Percentiles rank a stretch among this genome's conserved stretches.
These are phyloP conservation scores for Drosophila niveifrons DNA, from an alignment of 2,888 invertebrate species.

Conservation along the genomic window DNA sequence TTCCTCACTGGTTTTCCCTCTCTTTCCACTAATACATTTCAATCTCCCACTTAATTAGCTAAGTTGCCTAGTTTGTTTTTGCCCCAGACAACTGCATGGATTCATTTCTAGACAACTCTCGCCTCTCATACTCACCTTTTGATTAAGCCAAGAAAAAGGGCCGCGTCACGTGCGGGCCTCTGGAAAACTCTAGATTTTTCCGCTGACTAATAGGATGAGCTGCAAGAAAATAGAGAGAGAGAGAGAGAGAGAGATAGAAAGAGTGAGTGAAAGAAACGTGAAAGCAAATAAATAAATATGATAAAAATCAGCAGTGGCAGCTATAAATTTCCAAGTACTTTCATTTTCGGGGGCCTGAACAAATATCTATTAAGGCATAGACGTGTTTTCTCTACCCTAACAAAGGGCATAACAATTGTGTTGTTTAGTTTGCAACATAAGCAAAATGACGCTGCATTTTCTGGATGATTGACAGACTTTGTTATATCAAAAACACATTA, in stretches of 20 bases:
- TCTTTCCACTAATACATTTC: background rate
- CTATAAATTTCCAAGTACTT: constrained; percentile 20
- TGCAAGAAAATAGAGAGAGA: constrained; percentile 24
- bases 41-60: constrained; percentile 45
- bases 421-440: background rate
- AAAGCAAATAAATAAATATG: constrained; percentile 58
- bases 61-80: constrained; percentile 31
- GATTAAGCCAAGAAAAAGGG: constrained; percentile 60
- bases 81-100: constrained; percentile 6
- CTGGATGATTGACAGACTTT: no score
- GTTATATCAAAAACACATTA: no score
- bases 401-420: background rate
- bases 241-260: no score
- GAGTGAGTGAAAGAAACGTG: constrained; percentile 9
- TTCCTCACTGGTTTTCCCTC: no score
- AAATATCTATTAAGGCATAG: constrained; percentile 3
- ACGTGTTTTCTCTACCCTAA: background rate
- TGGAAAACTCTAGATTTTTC: constrained; percentile 38
- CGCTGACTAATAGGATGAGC: constrained; percentile 71
- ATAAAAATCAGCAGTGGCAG: constrained; percentile 32
- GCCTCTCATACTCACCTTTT: constrained; percentile 62
- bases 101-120: background rate
- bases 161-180: constrained; percentile 67
- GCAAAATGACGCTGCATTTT: no score
- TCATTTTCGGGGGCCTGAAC: constrained; percentile 6